Base-by-base conservation (phyloP, 2,797 vertebrate species). In the Garrulus glandarius region DNA sequence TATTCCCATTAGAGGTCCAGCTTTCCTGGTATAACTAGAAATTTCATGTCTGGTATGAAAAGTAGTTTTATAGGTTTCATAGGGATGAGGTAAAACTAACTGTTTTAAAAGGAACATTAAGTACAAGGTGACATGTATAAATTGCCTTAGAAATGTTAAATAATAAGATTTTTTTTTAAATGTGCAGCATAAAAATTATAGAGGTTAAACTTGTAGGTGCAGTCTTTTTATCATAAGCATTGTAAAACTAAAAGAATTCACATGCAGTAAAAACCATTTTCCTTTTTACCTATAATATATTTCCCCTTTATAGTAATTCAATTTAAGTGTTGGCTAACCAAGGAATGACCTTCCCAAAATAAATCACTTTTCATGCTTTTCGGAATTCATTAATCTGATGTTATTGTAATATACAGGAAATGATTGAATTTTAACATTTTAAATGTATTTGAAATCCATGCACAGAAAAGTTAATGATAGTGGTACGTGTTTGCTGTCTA, bases 51-150 rank as follows among this genome's bases (percentile, higher is more conserved):
- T 65, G 43, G n/a, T 72, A 76, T 67, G 57, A 84, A 75, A 89
- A 85, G 53, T 64, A 68, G 37, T 75, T 94, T 94, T 77, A 90
- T 88, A 78, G 41, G 34, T 56, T 96, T 93, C 50, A 56, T 49
- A 86, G 68, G 37, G 37, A 75, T 57, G 18, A 91, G 52, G 46
- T 79, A 75, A 92, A 86, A 96, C 37, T 55, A 92, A 86, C 81
- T 89, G 11, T 70, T 94, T 97, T 77, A 85, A 96, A 97, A 94
- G 65, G 43, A 84, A 71, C 56, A 67, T 93, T 94, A 92, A 93
- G 13, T 74, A 64, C 57, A 94, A 95, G 92, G 55, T 94, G 91
- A 69, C 17, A 85, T 68, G 65, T 80, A 95, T 92, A 95, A 96
- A 96, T 93, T 92, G 13, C 46, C 30, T 69, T 76, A 68, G 72